Base-by-base conservation (phyloP, 2,888 invertebrate species). In the Pimpla rufipes region DNA sequence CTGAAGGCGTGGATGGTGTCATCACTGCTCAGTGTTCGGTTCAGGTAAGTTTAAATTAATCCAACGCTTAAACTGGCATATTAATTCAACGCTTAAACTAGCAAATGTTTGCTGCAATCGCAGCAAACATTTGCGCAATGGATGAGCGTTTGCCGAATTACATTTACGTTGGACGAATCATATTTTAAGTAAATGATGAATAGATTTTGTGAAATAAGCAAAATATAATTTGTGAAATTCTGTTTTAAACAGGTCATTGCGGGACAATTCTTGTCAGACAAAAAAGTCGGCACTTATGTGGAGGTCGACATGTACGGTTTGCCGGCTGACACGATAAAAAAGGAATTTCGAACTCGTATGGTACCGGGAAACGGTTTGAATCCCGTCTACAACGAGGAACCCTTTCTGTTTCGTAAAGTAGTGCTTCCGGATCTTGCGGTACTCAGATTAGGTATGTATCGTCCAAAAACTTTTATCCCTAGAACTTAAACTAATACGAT, bases 221-320 rank as follows among this genome's bases (percentile, higher is more conserved):
- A 29, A 59, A 16, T 8, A 21, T n/a, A 5, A 2, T 37, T n/a
- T n/a, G n/a, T n/a, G n/a, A 6, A 57, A 29, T 70, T 71, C 52
- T 50, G 5, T 62, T 50, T 70, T 37, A 6, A 10, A 42, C 88
- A 95, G 95, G 94, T 96, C 10, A 96, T 96, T 86, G 96, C 96
- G 21, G 96, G 96, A 1, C 96, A 96, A 92, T 96, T 96, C 90
- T 93, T 96, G 87, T 96, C 96, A 0, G 96, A 96, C 88, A 95
- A 95, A 89, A 96, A 96, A 91, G 95, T 96, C 3, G 96, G 96
- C n/a, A 96, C 96, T 3, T 96, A 96, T 91, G 96, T 96, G 21
- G 96, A 96, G 91, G 96, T 96, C 42, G 96, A 96, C 91, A 96
- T 96, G 96, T 96, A 96, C 91, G 96, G 96, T 76, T 92, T 96